Base-by-base conservation (phyloP, 2,797 vertebrate species). In the Poliocrania exsul region DNA sequence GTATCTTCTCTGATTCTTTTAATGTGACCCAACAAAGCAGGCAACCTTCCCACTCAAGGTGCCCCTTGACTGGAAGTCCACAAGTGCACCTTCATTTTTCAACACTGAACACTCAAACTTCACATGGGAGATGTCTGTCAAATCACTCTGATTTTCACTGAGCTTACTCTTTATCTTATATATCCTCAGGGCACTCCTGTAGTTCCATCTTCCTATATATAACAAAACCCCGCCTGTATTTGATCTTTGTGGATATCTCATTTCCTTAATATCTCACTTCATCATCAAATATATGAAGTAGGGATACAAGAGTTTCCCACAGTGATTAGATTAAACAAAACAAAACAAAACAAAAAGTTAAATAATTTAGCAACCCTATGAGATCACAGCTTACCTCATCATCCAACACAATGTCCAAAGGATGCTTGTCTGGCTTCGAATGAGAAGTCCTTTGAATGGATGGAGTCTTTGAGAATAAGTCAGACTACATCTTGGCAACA, bases 1-100 rank as follows among this genome's bases (percentile, higher is more conserved):
- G 26, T 72, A 95, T 92, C 74, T 94, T 90, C 92, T 56, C 40
- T 70, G 31, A 91, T 74, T 51, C 77, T 92, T 93, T 49, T 71
- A 81, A 94, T 80, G 33, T 75, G 65, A 70, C 69, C 40, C 80
- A 95, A 89, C 72, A 93, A 94, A 94, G 61, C 25, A 73, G 46
- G 62, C 73, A 79, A 73, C 19, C 24, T 87, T 85, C 31, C 29
- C 16, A 17, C 6, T 85, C 93, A 96, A 94, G 44, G 35, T 92
- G 64, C 8, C 67, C 81, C 92, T 88, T 89, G 67, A 94, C 33
- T 51, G 93, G 86, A 74, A 92, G 64, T 33, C 31, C 78, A 56
- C 23, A 5, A 94, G 20, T 6, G 69, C 42, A 46, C 37, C 8
- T 73, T 20, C 24, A 10, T 88, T 81, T 95, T 64, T 87, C 15